Base-by-base conservation (phyloP, 2,113 vertebrate species). In the Poeciliopsis occidentalis region DNA sequence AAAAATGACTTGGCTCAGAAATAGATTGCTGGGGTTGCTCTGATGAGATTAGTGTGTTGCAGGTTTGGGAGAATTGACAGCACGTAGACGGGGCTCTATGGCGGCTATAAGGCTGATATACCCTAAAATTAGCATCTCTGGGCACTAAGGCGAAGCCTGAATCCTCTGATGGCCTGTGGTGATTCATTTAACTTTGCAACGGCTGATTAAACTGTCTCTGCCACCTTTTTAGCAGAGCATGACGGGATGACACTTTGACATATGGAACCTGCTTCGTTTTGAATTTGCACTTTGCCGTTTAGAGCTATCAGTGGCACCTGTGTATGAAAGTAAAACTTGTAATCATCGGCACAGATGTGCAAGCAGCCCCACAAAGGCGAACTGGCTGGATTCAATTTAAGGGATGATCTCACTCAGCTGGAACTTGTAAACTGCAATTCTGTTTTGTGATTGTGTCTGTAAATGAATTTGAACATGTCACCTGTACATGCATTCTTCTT, bases 131-230 rank as follows among this genome's bases (percentile, higher is more conserved):
- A 86, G 85, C 13, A 60, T 86, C 67, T 66, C 31, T 31, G 51
- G 60, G 84, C 81, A 77, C 69, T 34, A 68, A 82, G 57, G 68
- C 13, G 30, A 75, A 75, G 75, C 51, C 64, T 51, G 73, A 85
- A 57, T 75, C 81, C 73, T 85, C 80, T 61, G 76, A 81, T 84
- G 84, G 85, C 86, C 79, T 83, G 78, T 60, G 71, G 86, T 69
- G 89, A 89, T 89, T 89, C 80, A 88, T 87, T 91, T 84, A 88
- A 85, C 75, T 85, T 76, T 61, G 85, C 67, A 84, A 83, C 29
- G 64, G 87, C 71, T 89, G 85, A 91, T 91, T 91, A 87, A 91
- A 88, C 77, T 72, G 78, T 80, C 85, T 81, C 66, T 82, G 60
- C 39, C 24, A 62, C 78, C 60, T 61, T 82, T 85, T 86, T 74